phyloP scores from a whole-genome alignment of 2,797 vertebrate species.

The Monodelphis domestica region DNA sequence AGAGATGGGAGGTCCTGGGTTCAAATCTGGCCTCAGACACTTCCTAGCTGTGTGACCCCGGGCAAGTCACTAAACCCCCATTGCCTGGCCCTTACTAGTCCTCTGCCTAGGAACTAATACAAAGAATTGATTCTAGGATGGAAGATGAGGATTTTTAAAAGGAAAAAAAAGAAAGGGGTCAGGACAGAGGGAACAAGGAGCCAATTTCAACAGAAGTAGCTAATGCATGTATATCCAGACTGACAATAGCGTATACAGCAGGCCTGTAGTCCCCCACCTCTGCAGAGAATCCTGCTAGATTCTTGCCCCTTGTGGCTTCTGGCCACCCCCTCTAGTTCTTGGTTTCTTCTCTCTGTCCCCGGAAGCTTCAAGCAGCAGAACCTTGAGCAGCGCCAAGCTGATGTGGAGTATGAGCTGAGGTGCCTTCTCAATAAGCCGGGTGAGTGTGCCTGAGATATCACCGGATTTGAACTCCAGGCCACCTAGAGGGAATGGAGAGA shows the following conservation, averaged over 20 bases:
- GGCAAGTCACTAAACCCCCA: too few relatives aligned
- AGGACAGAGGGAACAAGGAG: too few relatives aligned
- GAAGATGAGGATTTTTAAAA: too few relatives aligned
- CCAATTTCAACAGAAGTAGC: background rate
- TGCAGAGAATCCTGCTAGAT: background rate
- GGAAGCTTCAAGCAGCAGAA: constrained; percentile 92
- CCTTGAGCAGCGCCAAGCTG: constrained; percentile 93
- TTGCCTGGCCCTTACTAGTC: too few relatives aligned
- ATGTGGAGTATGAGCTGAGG: constrained; percentile 93
- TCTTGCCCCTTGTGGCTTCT: background rate
- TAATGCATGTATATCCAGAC: background rate
- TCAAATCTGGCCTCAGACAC: too few relatives aligned
- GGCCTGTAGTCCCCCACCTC: background rate
- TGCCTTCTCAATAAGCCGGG: constrained; percentile 95
- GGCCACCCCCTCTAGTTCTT: accelerated
- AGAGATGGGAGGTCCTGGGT: too few relatives aligned
- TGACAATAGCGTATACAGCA: background rate
- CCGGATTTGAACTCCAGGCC: background rate
- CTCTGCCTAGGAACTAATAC: too few relatives aligned
- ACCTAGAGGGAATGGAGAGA: background rate
- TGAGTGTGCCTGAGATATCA: constrained; percentile 56
- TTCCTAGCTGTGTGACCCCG: too few relatives aligned
- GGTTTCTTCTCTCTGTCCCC: background rate
- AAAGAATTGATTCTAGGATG: too few relatives aligned
- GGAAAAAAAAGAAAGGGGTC: background rate